These are phyloP conservation scores for Stenodera caucasica DNA, from an alignment of 2,888 invertebrate genomes.

Conservation along the genomic window DNA sequence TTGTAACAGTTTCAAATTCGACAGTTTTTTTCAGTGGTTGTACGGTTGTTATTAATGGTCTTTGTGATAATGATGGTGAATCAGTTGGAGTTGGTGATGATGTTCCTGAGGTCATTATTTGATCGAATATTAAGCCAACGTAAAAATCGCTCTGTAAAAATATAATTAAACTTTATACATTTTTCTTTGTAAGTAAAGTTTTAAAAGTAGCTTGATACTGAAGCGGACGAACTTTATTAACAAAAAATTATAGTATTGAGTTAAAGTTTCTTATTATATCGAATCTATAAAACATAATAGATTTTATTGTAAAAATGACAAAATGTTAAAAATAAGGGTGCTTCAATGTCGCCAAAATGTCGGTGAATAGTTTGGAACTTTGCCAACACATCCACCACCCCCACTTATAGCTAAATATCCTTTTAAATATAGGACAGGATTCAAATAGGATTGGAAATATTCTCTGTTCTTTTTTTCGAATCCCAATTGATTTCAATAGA, in stretches of 20 bases:
- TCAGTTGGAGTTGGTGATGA: conserved; percentile 48
- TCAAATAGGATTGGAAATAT: neutral
- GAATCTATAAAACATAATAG: neutral
- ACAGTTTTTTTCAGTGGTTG: conserved; percentile 40
- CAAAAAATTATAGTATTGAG: too few relatives aligned
- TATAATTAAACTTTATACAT: neutral
- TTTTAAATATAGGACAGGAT: neutral
- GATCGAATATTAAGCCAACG: neutral
- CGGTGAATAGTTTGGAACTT: conserved; percentile 21
- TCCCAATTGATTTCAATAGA: neutral
- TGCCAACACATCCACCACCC: conserved; percentile 16
- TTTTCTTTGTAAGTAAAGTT: neutral
- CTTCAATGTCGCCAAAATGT: conserved; percentile 26
- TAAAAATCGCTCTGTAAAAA: neutral
- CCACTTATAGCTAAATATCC: conserved; percentile 6
- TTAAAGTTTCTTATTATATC: neutral
- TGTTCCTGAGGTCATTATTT: conserved; percentile 47
- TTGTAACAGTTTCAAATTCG: conserved; percentile 39
- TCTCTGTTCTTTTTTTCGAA: neutral
- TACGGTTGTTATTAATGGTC: conserved; percentile 41
- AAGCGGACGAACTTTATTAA: neutral
- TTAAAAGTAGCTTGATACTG: neutral
- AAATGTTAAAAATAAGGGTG: conserved; percentile 16
- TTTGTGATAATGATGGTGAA: conserved; percentile 46
- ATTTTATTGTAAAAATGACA: conserved; percentile 8